Conservation (phyloP, 2,888 invertebrate species). For the Poecilobothrus nobilitatus region DNA sequence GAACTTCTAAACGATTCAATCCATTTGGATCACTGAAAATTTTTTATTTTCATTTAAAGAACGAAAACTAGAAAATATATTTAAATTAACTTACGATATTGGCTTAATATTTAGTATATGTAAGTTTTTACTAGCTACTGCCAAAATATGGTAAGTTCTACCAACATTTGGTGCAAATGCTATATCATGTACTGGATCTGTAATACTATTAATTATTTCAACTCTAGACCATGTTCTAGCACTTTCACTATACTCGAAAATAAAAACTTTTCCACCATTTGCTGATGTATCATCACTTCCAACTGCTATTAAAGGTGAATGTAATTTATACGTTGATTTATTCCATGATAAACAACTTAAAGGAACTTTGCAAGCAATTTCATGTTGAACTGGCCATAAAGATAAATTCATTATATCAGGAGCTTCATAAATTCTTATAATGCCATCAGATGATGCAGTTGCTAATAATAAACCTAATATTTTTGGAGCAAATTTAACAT, state of each 20-base stretch:
- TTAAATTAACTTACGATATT: slow-evolving; percentile 49
- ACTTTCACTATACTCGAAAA: slow-evolving; percentile 86
- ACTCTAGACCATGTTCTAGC: slow-evolving; percentile 81
- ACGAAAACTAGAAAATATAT: background rate
- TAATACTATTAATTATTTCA: slow-evolving; percentile 69
- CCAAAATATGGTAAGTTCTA: slow-evolving; percentile 83
- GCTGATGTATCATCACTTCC: slow-evolving; percentile 42
- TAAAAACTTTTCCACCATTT: slow-evolving; percentile 77
- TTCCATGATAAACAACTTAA: slow-evolving; percentile 95
- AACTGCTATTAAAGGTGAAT: slow-evolving; percentile 42
- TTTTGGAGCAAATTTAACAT: slow-evolving; percentile 96
- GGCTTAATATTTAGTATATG: slow-evolving; percentile 76
- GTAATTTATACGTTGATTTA: slow-evolving; percentile 67
- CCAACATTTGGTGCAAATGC: slow-evolving; percentile 94
- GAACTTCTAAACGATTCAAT: slow-evolving; percentile 63
- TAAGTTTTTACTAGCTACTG: slow-evolving; percentile 90
- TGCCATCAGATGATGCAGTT: slow-evolving; percentile 89
- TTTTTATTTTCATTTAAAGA: background rate
- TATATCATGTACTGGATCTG: slow-evolving; percentile 88
- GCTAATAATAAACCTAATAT: slow-evolving; percentile 85
- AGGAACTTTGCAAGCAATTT: slow-evolving; percentile 82
- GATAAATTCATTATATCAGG: slow-evolving; percentile 97
- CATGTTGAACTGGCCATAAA: slow-evolving; percentile 94
- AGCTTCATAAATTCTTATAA: slow-evolving; percentile 88
- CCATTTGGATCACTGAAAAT: slow-evolving; percentile 36